phyloP scores from a whole-genome alignment of 30 jellyfish, hydroid and myxozoan genomes.

The Pseudorhiza aurosa region DNA sequence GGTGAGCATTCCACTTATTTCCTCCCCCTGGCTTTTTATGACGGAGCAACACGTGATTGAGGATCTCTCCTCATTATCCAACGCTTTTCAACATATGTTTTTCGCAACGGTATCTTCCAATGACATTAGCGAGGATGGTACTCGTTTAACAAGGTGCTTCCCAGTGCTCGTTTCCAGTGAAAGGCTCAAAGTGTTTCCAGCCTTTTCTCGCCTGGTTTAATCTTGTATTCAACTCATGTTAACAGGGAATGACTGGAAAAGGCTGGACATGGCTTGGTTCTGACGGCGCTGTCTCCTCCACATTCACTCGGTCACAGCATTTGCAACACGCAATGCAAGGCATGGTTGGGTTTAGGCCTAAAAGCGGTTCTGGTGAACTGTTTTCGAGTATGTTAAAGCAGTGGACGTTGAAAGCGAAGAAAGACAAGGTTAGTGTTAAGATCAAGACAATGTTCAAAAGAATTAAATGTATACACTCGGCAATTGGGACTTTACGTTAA shows the following conservation, averaged over 20 bases:
- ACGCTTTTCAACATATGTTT: too few relatives aligned
- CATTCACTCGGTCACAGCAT: conserved; percentile 79
- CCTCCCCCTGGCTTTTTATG: not conserved
- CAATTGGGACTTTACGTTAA: not conserved
- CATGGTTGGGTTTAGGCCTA: conserved; percentile 94
- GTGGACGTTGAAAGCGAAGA: conserved; percentile 55
- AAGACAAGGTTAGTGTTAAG: conserved; percentile 15
- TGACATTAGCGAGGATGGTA: too few relatives aligned
- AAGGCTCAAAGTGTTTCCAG: too few relatives aligned
- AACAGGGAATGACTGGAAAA: conserved; percentile 94
- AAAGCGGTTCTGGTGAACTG: conserved; percentile 57
- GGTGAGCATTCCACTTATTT: conserved; percentile 26
- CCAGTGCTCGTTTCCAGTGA: too few relatives aligned
- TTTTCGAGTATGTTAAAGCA: conserved; percentile 37
- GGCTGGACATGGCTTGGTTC: conserved; percentile 99
- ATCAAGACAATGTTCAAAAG: not conserved
- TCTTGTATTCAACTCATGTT: too few relatives aligned
- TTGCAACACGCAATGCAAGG: conserved; percentile 96
- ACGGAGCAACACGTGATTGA: too few relatives aligned
- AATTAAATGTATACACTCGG: too few relatives aligned
- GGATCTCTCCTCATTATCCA: too few relatives aligned
- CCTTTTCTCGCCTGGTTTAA: too few relatives aligned
- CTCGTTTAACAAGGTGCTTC: too few relatives aligned
- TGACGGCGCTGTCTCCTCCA: conserved; percentile 90
- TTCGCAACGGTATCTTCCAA: too few relatives aligned